Evolutionary conservation across 2,797 vertebrate species (phyloP).

Genomic region (Pipistrellus pipistrellus): DNA sequence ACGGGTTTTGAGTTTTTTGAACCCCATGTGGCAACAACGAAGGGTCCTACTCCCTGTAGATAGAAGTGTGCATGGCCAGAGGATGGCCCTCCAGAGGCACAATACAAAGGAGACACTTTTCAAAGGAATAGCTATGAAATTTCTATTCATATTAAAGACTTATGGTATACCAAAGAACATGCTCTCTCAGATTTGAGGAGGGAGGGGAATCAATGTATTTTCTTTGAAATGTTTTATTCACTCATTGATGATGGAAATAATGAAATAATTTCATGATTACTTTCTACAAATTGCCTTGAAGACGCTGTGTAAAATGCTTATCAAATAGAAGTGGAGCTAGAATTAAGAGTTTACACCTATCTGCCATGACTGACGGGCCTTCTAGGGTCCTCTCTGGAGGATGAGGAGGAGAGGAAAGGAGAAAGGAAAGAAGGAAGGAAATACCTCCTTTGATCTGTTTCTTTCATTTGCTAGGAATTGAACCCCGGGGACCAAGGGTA

Average conservation of each 20-base stretch:
- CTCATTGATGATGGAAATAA: constrained; percentile 4
- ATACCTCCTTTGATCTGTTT: not conserved
- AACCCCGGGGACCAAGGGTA: not conserved
- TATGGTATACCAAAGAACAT: not conserved
- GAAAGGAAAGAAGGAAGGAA: not conserved
- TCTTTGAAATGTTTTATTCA: constrained; percentile 23
- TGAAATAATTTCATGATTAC: constrained; percentile 8
- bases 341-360: not conserved
- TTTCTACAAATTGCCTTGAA: not conserved
- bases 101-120: not conserved
- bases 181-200: not conserved
- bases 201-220: not conserved
- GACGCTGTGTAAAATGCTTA: constrained; percentile 17
- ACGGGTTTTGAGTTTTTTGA: not conserved
- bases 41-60: not conserved
- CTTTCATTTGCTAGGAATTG: constrained; percentile 3
- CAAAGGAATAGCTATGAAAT: not conserved
- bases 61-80: not conserved
- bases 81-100: not conserved
- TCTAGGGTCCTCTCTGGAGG: not conserved
- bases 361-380: not conserved
- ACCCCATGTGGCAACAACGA: not conserved
- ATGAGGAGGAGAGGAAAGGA: not conserved
- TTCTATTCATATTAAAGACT: not conserved
- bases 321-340: not conserved